A percentile compares a stretch with the other conserved stretches of the same genome.
Evolutionary conservation across 2,113 vertebrate genomes (phyloP).

Genomic region (Corythaeola cristata): DNA sequence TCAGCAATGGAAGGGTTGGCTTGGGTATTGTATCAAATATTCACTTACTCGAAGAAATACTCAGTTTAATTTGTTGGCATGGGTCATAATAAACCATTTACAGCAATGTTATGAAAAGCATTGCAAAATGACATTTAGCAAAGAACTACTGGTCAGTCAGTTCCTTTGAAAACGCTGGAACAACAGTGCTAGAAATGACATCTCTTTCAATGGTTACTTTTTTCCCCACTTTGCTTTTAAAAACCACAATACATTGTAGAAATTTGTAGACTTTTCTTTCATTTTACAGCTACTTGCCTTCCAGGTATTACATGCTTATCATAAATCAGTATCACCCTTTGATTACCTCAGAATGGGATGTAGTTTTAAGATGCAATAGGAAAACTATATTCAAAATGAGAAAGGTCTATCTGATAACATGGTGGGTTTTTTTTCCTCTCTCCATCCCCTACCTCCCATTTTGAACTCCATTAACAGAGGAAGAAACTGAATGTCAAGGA

Average conservation of each 20-base stretch:
- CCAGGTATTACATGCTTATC: neutral
- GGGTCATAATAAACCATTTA: neutral
- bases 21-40: neutral
- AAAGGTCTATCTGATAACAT: neutral
- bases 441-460: neutral
- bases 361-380: neutral
- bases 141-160: neutral
- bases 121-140: neutral
- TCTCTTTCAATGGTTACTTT: neutral
- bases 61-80: neutral
- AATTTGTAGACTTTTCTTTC: neutral
- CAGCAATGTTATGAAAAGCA: neutral
- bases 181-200: neutral
- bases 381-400: neutral
- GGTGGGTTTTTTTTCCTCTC: neutral
- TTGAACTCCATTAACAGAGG: constrained; percentile 68
- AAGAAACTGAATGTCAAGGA: constrained; percentile 79
- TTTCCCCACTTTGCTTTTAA: neutral
- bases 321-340: neutral
- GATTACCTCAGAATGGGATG: neutral
- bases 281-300: neutral
- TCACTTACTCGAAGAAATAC: neutral
- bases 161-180: neutral
- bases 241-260: neutral
- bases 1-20: neutral